Base-by-base conservation (phyloP, 1,140 invertebrate genomes). In the Anagrus nilaparvatae region DNA sequence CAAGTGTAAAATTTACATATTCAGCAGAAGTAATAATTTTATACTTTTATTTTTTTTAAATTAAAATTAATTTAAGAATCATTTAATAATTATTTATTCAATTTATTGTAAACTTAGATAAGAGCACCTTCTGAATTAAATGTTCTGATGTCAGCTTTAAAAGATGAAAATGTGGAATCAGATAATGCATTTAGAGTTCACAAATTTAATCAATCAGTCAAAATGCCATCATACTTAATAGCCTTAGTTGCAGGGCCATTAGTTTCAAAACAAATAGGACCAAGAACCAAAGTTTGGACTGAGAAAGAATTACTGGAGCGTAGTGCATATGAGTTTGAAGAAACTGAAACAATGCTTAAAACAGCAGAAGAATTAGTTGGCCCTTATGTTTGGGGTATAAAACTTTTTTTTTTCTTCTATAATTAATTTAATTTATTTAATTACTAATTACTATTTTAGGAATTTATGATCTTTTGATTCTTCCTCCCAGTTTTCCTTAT, bases 401-500 rank as follows among this genome's bases (percentile, higher is more conserved):
- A 31, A 29, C 7, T 40, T 21, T 16, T 5, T 23, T 23, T 25
- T 38, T 17, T 38, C 9, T 38, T 9, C 24, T 38, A 38, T 4
- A 38, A n/a, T n/a, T n/a, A n/a, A n/a, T n/a, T n/a, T n/a, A n/a
- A n/a, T n/a, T n/a, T n/a, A n/a, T n/a, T n/a, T n/a, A n/a, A n/a
- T n/a, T n/a, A n/a, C n/a, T n/a, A n/a, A n/a, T n/a, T 47, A 23
- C 30, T 35, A 12, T 43, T 43, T 17, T 31, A 59, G 59, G 51
- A 18, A 74, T 80, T 45, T 93, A 96, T 63, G 92, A 97, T 69
- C 61, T 97, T 20, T 63, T 97, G 12, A 84, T 97, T 5, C 71
- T 97, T 50, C 93, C 93, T 2, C 91, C 92, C 3, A 88, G 84
- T 43, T 97, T 97, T 70, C 89, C 92, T 10, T 95, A 81, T 63